A percentile compares a stretch with the other conserved stretches of the same genome.
Conservation (phyloP, 2,888 invertebrate genomes). For the Octodonta nipae region DNA sequence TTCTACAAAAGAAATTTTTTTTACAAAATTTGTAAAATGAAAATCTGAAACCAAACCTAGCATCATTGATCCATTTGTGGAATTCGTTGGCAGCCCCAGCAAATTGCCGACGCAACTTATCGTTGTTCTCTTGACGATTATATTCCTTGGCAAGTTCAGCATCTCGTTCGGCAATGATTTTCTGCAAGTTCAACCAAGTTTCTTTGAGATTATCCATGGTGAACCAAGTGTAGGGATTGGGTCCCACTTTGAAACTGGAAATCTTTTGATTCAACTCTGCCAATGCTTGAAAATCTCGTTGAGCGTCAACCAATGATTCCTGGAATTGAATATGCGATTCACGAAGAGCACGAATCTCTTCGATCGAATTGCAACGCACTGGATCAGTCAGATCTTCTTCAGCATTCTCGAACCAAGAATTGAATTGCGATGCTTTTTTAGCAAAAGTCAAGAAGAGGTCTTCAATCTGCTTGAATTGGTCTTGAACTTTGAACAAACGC, state of each 20-base stretch:
- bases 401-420: constrained; percentile 99
- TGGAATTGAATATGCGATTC: constrained; percentile 85
- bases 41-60: no score
- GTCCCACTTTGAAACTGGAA: constrained; percentile 96
- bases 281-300: constrained; percentile 93
- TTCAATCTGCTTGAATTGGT: constrained; percentile 97
- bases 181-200: constrained; percentile 97
- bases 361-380: constrained; percentile 97
- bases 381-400: constrained; percentile 99
- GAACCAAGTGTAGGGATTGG: constrained; percentile 99
- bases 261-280: constrained; percentile 94
- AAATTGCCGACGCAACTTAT: constrained; percentile 93
- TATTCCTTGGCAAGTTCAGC: constrained; percentile 91
- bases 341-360: constrained; percentile 89
- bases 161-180: constrained; percentile 92
- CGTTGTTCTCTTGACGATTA: constrained; percentile 96
- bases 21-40: no score
- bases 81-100: constrained; percentile 98
- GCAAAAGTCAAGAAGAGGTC: constrained; percentile 98
- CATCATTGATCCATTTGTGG: constrained; percentile 96
- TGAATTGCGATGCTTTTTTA: constrained; percentile 99
- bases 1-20: background rate
- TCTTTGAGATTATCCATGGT: constrained; percentile 99
- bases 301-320: constrained; percentile 87
- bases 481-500: constrained; percentile 86